Base-by-base conservation (phyloP, 2,888 invertebrate species). In the Carterocephalus palaemon region DNA sequence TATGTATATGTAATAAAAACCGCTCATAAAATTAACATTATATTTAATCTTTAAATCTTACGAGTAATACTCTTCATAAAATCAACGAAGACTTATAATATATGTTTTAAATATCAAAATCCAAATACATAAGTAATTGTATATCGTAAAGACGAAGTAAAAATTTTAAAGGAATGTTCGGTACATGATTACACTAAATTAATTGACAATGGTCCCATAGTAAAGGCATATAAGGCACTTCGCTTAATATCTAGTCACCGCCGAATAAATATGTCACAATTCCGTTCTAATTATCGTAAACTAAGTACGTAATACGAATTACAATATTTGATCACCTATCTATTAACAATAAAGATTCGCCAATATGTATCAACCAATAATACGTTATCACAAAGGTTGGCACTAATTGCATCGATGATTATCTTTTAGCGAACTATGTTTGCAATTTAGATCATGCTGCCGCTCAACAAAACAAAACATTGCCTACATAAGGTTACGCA, bases 121-220 rank as follows among this genome's bases (percentile, higher is more conserved):
- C 22, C 22, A 67, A 67, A 61, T 60, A 64, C 66, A 62, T 59
- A 53, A 48, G 48, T 46, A 51, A n/a, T 49, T 57, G 61, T 62
- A 60, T 56, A 63, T 58, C 49, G 60, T 70, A 74, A 71, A 73
- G 67, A 68, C 70, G 65, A 67, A 64, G 58, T 60, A 68, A 66
- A 64, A 64, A 67, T 65, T 69, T 65, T 61, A 65, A 75, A 75
- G 85, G 84, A 86, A 84, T 84, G 84, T 84, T 79, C 73, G 77
- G 76, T 82, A 71, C 72, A 73, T 77, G 72, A 71, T 69, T 67
- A 60, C 53, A 56, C 37, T 43, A 34, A 43, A 50, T 26, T 28
- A 40, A 38, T 77, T 75, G 73, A 80, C 67, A 76, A 60, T 75
- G 77, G 73, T 78, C 79, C 79, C 77, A 59, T 64, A 56, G 65